Base-by-base conservation (phyloP, 2,113 vertebrate species). In the Neodon shergylaensis region DNA sequence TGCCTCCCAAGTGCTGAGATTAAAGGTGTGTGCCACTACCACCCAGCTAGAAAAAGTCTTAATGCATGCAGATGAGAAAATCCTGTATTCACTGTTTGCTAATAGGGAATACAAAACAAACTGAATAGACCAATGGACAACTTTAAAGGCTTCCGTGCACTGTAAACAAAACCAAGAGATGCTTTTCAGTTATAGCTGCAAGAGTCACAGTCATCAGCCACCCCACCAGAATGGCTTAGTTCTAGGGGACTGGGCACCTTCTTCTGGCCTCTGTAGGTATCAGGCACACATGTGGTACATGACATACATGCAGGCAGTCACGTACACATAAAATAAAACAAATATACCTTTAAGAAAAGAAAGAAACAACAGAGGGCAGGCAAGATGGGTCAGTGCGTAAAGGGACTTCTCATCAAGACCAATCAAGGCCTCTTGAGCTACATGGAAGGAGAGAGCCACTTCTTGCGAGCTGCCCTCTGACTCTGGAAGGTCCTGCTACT, bases 41-140 rank as follows among this genome's bases (percentile, higher is more conserved):
- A 16, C 68, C 33, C 6, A 79, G 10, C 93, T 84, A 68, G 89
- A 91, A 95, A 92, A 92, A 83, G 19, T 66, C 78, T 89, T 78
- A 22, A 82, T 36, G 17, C 39, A 49, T 83, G 52, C 68, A 49
- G 8, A 39, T 36, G 52, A 97, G 52, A 91, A 93, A 73, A 77
- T 52, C 26, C 26, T 58, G 54, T 36, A 88, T n/a, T 81, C 28
- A 91, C 17, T 28, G 85, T 61, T 77, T 96, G 44, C 39, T 72
- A 68, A 87, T 66, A 31, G 24, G n/a, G 13, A 3, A 6, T 17
- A 90, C 16, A 95, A 93, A 94, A 81, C 54, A 90, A 93, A 58
- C 84, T 65, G 42, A 79, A 66, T 12, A 33, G 61, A 47, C 8
- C 82, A 49, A n/a, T 36, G 3, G 24, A 31, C 1, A 36, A 49